Evolutionary conservation across 2,888 invertebrate genomes (phyloP), one percentile per base, ranked within the genome.

Genomic region (Neelides folsomi): DNA sequence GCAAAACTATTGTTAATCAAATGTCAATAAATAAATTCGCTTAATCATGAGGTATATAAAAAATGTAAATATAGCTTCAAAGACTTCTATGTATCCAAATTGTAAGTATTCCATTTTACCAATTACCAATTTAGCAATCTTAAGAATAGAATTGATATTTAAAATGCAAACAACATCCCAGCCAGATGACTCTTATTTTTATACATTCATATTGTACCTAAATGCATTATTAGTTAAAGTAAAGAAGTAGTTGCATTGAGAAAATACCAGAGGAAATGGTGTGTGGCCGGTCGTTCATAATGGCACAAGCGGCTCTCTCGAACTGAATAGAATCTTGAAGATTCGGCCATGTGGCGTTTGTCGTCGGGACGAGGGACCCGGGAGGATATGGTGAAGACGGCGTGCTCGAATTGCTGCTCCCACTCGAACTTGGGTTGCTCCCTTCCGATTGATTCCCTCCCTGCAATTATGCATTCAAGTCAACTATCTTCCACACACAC

Each of bases 261-360:
- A 27, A 27, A 27, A 62, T 68, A 79, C 83, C 83, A 59, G 89
- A 83, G 5, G 92, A 92, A 67, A 93, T 93, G 43, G 93, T 93
- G 68, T 93, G 93, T 1, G 92, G 92, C 57, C 92, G 76, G 60
- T 87, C 87, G 52, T 79, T 81, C 71, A 86, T 80, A 61, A 82
- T 81, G 47, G 82, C 79, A 10, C 78, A 76, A 12, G 82, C 81
- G 36, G 83, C 82, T 42, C 82, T 71, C 66, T 84, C 83, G 66
- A 81, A 83, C 66, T 83, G 83, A 44, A 81, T 68, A 4, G 81
- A 80, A 70, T 84, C 83, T 65, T 82, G 81, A 40, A 84, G 70
- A 70, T 84, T 84, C 2, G 84, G 84, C 85, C 85, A 85, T 16
- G 83, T 83, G 36, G 82, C 77, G 43, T 81, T 80, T 12, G 80